These are phyloP conservation scores for Oncorhynchus gorbuscha DNA, from an alignment of 2,113 vertebrate genomes.

Conservation along the genomic window DNA sequence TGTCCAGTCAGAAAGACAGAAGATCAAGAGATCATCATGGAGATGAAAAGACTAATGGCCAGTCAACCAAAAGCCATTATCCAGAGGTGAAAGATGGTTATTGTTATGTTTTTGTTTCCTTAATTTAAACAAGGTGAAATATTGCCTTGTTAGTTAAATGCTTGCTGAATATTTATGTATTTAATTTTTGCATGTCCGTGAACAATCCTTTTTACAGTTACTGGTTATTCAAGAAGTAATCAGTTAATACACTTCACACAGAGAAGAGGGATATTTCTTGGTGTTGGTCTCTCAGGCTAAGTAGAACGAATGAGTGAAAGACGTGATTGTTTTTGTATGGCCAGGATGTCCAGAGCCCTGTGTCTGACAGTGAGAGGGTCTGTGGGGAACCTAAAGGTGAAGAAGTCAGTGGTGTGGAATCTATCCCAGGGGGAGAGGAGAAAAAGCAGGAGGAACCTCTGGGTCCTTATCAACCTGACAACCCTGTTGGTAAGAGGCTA, in stretches of 20 bases:
- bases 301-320: not conserved
- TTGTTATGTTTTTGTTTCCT: no score
- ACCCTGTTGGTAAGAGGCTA: conserved; percentile 80
- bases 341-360: conserved; percentile 33
- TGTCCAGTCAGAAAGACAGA: not conserved
- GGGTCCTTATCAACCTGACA: conserved; percentile 79
- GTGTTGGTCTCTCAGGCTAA: not conserved
- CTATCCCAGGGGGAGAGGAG: conserved; percentile 13
- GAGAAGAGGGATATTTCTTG: not conserved
- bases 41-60: not conserved
- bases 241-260: no score
- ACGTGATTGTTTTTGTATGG: not conserved
- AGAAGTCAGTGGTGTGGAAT: not conserved
- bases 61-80: not conserved
- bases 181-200: no score
- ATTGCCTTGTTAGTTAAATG: no score
- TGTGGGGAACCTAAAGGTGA: conserved; percentile 29
- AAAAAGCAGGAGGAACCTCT: conserved; percentile 40
- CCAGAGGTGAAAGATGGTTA: not conserved
- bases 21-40: not conserved
- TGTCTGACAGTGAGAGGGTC: conserved; percentile 26
- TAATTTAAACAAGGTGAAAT: no score
- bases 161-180: no score
- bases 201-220: no score
- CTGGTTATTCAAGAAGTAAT: no score